Evolutionary conservation across 2,797 vertebrate species (phyloP), one percentile per base, ranked within the genome.

Genomic region (Tokudaia muenninki): DNA sequence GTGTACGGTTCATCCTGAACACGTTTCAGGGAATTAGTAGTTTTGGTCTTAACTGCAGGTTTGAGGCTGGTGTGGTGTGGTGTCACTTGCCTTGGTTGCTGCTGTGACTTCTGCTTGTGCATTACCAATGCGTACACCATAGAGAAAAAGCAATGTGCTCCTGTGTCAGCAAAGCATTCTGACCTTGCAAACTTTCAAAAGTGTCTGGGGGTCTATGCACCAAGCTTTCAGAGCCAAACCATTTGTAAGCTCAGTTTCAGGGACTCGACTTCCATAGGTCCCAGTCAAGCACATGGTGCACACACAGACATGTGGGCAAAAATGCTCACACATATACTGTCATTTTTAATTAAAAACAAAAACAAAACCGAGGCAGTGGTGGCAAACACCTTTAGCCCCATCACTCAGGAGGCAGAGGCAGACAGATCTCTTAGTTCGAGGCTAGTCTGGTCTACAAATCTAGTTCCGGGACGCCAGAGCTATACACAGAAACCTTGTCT

Each of bases 1-100:
- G 87, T 94, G 47, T 83, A 78, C 24, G 50, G 37, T 91, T 91
- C 65, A 52, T 34, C 13, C 44, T 90, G 50, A 88, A 86, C 50
- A 93, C 78, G 57, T 17, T 81, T 67, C 87, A 41, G 34, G 26
- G 17, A 91, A 94, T 16, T 34, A 92, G 8, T 13, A 22, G 75
- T 12, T 16, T 65, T 84, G 24, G 17, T 81, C 91, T 95, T 70
- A 81, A 81, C 34, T 78, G 57, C 29, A 78, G 47, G 74, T n/a
- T 21, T 13, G 11, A 50, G 88, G 12, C 31, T 67, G 63, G 16
- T 2, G n/a, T 3, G 72, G 80, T 63, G n/a, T 94, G 67, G 22
- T 57, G 50, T 44, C 86, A 82, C 83, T 74, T 81, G 55, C n/a
- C 65, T 67, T n/a, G 74, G 80, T 50, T 55, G 74, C 41, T 31